These are phyloP conservation scores for Thryonomys swinderianus DNA, from an alignment of 2,113 vertebrate genomes.

Conservation along the genomic window DNA sequence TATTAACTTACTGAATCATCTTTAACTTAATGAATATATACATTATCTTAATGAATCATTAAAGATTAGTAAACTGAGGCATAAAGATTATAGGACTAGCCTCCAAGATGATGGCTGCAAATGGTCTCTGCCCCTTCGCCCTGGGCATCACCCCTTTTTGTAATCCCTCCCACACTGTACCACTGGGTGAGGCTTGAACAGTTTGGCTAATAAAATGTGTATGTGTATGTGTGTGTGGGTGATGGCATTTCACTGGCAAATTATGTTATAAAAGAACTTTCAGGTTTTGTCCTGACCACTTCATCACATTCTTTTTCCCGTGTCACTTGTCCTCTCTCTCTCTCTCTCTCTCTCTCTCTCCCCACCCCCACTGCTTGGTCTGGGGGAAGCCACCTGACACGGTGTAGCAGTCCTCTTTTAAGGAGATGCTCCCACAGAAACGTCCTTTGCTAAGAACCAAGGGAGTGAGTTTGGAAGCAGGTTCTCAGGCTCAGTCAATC, in stretches of 20 bases:
- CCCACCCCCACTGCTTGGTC: neutral
- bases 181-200: neutral
- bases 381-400: neutral
- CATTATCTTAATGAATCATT: neutral
- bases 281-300: neutral
- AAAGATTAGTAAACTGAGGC: neutral
- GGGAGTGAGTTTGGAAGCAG: neutral
- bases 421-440: neutral
- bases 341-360: neutral
- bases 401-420: neutral
- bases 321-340: neutral
- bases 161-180: neutral
- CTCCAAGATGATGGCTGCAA: neutral
- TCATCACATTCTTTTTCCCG: neutral
- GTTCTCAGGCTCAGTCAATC: neutral
- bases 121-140: neutral
- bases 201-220: accelerated
- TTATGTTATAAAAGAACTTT: neutral
- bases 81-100: neutral
- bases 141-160: no score
- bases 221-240: neutral
- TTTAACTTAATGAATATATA: neutral
- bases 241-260: no score
- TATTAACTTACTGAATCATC: neutral
- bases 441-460: neutral